Base-by-base conservation (phyloP, 2,888 invertebrate genomes). In the Ormyrus nitidulus region DNA sequence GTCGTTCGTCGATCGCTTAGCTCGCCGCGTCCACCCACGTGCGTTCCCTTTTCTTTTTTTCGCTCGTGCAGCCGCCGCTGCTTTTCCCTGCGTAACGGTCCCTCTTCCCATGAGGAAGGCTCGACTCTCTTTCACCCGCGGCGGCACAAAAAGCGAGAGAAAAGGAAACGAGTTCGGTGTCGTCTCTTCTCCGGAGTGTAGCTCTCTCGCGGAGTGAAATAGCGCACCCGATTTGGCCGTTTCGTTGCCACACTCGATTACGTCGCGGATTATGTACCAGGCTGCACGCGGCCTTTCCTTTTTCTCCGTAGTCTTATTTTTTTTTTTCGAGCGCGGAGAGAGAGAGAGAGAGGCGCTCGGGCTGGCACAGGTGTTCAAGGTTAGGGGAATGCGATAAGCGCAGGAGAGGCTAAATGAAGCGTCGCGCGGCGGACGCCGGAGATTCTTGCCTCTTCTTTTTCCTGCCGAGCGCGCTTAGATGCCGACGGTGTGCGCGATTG, bases 81-180 rank as follows among this genome's bases (percentile, higher is more conserved):
- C 73, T 79, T 79, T 78, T 75, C 70, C 64, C 79, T 54, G 64
- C 64, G 70, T 79, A 74, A 79, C 79, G 74, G 79, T 79, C 74
- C 4, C 19, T 65, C 62, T 54, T 68, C 61, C 62, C 72, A 58
- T 66, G 76, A 68, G 65, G 34, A 74, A 58, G 65, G 49, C 74
- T n/a, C 56, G 65, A 54, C 46, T 34, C 64, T 79, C 69, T 69
- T 73, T 73, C 74, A 65, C 70, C 64, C 7, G 54, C 73, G n/a
- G 70, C 7, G 34, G 49, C 8, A 51, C 59, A 61, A 66, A 74
- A 74, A 76, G 34, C 34, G 34, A 34, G 34, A 68, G 73, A 73
- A 79, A 79, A 77, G 71, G 64, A 71, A 79, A 73, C 73, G 69
- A 73, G 73, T 62, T 62, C 68, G 62, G n/a, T 19, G 51, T 64